Base-by-base conservation (phyloP, 1,140 invertebrate genomes). In the Pogonognathellus flavescens region DNA sequence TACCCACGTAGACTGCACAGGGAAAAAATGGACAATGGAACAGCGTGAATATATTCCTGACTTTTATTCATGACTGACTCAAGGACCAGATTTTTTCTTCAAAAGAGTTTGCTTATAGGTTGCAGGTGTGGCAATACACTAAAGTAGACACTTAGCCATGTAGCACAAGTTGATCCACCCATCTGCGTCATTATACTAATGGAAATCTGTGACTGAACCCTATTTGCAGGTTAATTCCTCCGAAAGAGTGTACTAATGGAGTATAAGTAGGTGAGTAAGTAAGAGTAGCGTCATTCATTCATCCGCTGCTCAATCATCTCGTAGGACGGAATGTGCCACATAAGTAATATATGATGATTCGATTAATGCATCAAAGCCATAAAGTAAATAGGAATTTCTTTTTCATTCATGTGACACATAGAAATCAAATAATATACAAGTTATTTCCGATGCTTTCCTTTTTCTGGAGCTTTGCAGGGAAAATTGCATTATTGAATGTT, bases 1-100 rank as follows among this genome's bases (percentile, higher is more conserved):
- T n/a, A n/a, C n/a, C n/a, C n/a, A n/a, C 31, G 31, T 41, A 41
- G 31, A 41, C 31, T 41, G 31, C 31, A 41, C 31, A n/a, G 31
- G 31, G 31, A 41, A 3, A 1, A 41, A 41, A 41, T 41, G 31
- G 31, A 41, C 31, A 41, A 41, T 41, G 31, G 31, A 41, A 41
- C 31, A 41, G 31, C 31, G 31, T 41, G 70, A 76, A 76, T 76
- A 31, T 14, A 41, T 41, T 1, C 1, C 31, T 41, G 31, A 49
- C 49, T 70, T 76, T n/a, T 31, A 50, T 14, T 76, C 70, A 50
- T 49, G n/a, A n/a, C n/a, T 76, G 31, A 49, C 70, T 76, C 70
- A 76, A 76, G 70, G 70, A 76, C 66, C 49, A 16, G 11, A n/a
- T 57, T 50, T 76, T 76, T 41, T 41, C n/a, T n/a, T 41, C 6